phyloP scores from a whole-genome alignment of 2,797 vertebrate genomes.

The Mycteria americana region DNA sequence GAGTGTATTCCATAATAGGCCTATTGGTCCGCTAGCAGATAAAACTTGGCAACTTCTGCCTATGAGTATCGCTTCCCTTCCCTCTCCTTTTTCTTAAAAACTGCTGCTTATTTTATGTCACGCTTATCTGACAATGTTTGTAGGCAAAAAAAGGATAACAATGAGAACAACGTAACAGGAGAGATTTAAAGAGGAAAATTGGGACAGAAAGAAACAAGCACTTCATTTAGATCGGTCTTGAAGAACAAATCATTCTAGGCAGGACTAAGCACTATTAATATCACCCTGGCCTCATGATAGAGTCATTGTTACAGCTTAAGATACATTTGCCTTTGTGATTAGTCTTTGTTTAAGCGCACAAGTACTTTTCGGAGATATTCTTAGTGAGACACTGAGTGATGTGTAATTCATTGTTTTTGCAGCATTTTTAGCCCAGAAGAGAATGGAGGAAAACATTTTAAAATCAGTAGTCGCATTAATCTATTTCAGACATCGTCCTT shows the following conservation, averaged over 20 bases:
- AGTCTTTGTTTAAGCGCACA: neutral
- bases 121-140: neutral
- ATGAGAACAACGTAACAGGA: neutral
- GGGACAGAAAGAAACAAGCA: neutral
- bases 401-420: neutral
- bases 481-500: neutral
- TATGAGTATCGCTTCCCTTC: neutral
- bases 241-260: neutral
- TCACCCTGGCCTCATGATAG: neutral
- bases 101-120: neutral
- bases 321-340: neutral
- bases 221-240: neutral
- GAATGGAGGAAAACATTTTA: neutral
- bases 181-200: neutral
- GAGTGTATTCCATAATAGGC: neutral
- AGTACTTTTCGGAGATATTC: neutral
- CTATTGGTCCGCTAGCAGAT: neutral
- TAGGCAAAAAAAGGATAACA: neutral
- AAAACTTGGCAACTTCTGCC: neutral
- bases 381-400: neutral
- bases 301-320: neutral
- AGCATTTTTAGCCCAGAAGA: neutral
- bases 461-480: neutral
- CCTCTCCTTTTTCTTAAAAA: neutral
- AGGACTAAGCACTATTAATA: neutral